Evolutionary conservation across 2,113 vertebrate species (phyloP).

Genomic region (Rhynchomys soricoides): DNA sequence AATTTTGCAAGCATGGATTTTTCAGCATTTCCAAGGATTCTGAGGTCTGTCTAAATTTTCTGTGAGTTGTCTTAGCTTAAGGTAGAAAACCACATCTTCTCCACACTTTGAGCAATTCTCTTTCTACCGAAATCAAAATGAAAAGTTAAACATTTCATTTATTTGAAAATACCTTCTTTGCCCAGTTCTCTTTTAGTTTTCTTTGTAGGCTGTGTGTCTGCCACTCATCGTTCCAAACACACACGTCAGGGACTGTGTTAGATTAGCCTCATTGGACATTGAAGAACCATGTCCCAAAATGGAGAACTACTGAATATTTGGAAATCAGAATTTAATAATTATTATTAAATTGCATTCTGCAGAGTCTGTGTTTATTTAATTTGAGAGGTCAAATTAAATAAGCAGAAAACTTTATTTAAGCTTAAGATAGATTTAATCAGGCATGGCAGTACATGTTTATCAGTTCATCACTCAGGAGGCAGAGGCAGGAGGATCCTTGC

Average conservation of each 20-base stretch:
- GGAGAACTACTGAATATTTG: not conserved
- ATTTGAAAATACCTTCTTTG: not conserved
- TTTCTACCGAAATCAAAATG: not conserved
- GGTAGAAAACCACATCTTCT: not conserved
- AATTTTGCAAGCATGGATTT: not conserved
- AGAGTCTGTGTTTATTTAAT: not conserved
- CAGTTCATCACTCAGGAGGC: not conserved
- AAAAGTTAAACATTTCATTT: not conserved
- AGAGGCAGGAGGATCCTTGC: not conserved
- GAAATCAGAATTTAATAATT: not conserved
- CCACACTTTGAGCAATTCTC: not conserved
- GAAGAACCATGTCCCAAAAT: not conserved
- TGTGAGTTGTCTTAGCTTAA: not conserved
- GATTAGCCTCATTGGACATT: not conserved
- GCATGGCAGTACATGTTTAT: not conserved
- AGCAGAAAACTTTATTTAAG: slow-evolving; percentile 3
- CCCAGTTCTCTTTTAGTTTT: slow-evolving; percentile 13
- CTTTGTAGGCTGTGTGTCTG: not conserved
- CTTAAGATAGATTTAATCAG: not conserved
- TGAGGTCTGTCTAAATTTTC: not conserved
- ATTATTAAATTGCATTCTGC: not conserved
- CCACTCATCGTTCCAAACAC: not conserved
- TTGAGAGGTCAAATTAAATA: not conserved
- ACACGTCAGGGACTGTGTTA: not conserved
- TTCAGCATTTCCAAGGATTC: not conserved